Percentiles rank a stretch among this genome's conserved stretches.
These are phyloP conservation scores for Limnodromus scolopaceus DNA, from an alignment of 2,797 vertebrate species.

Conservation along the genomic window DNA sequence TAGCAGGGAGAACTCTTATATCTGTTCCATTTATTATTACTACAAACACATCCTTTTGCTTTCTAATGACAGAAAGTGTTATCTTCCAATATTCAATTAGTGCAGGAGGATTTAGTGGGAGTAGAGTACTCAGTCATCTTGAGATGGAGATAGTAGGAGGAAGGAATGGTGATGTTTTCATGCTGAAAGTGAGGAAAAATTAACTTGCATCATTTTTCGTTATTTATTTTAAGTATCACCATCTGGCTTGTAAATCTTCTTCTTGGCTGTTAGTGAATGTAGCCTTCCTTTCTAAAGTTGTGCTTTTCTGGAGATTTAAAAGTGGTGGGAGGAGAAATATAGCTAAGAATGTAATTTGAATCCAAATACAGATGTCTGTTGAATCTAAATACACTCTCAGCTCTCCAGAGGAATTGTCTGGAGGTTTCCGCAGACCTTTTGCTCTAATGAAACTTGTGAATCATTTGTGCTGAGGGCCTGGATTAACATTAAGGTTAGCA, in stretches of 20 bases:
- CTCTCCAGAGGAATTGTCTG: neutral
- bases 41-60: neutral
- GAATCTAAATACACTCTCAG: neutral
- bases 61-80: neutral
- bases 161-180: neutral
- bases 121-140: neutral
- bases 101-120: neutral
- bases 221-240: slow-evolving; percentile 27
- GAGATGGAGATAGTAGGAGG: neutral
- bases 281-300: neutral
- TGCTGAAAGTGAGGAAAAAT: neutral
- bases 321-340: neutral
- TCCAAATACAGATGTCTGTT: neutral
- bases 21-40: neutral
- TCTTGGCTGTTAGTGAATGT: neutral
- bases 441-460: neutral
- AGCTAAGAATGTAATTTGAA: neutral
- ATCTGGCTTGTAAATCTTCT: slow-evolving; percentile 53
- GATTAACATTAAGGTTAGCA: neutral
- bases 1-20: neutral
- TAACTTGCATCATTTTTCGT: neutral
- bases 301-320: neutral
- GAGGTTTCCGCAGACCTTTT: neutral
- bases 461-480: neutral
- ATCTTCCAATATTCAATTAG: neutral